Base-by-base conservation (phyloP, 2,888 invertebrate species). In the Epirrita christyi region DNA sequence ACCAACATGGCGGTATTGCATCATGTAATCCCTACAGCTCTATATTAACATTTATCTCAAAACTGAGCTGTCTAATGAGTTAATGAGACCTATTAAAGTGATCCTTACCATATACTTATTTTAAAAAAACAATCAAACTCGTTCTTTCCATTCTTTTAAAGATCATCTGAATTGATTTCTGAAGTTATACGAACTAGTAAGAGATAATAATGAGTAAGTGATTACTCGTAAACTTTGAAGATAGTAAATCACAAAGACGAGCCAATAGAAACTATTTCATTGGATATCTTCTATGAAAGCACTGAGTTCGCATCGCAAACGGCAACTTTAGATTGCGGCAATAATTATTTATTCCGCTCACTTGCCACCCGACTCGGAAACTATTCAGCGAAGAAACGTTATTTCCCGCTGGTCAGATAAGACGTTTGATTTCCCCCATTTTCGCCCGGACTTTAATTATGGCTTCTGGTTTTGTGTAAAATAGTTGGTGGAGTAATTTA, bases 311-410 rank as follows among this genome's bases (percentile, higher is more conserved):
- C 72, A 74, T 76, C 68, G 77, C 78, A 75, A 78, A 72, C 79
- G 72, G 78, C 79, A 86, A 88, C 85, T 88, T 87, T 81, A 85
- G 84, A 88, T 90, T 83, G 85, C 81, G 80, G 81, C 85, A 83
- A 86, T 88, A 89, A 91, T 92, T 91, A 92, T 90, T 91, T 90
- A 92, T 92, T 92, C 92, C 85, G 87, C 88, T 91, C 92, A 90
- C 89, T 88, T 85, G 79, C 85, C 75, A 73, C 75, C 80, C 81
- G 83, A 85, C 76, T 86, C 80, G 72, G 80, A 77, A 86, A 90
- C 92, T 88, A 90, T 91, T 91, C 88, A 91, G 73, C 75, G 84
- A 85, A 86, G 90, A 88, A 91, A 89, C 86, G 86, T 88, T 85
- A 90, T 90, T 90, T 87, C 90, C 81, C 86, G 75, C 71, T 81